Conservation (phyloP, 2,797 vertebrate species). For the Pseudochaenichthys georgianus region DNA sequence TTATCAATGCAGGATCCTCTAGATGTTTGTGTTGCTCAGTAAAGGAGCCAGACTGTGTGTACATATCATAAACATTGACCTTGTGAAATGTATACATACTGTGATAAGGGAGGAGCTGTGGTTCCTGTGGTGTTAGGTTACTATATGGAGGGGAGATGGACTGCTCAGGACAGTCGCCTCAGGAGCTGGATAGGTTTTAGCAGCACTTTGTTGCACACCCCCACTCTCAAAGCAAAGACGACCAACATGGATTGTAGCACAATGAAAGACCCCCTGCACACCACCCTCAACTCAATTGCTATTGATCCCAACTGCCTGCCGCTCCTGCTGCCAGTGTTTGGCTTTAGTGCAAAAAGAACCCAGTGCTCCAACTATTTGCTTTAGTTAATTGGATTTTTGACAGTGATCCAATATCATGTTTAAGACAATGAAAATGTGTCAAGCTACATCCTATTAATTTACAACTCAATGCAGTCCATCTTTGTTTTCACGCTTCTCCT, state of each 20-base stretch:
- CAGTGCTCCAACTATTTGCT: slow-evolving; percentile 72
- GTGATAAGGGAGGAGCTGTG: slow-evolving; percentile 75
- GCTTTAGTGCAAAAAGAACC: slow-evolving; percentile 58
- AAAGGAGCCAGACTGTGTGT: slow-evolving; percentile 55
- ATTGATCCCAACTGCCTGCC: slow-evolving; percentile 79
- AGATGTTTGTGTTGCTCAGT: slow-evolving; percentile 47
- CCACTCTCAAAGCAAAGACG: slow-evolving; percentile 71
- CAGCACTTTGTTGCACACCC: slow-evolving; percentile 68
- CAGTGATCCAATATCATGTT: slow-evolving; percentile 74
- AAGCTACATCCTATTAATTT: slow-evolving; percentile 69
- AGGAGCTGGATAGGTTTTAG: slow-evolving; percentile 78
- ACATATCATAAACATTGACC: slow-evolving; percentile 78
- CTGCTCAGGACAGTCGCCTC: slow-evolving; percentile 75
- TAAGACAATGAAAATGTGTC: slow-evolving; percentile 80
- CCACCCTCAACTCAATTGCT: slow-evolving; percentile 80
- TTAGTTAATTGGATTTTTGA: slow-evolving; percentile 79
- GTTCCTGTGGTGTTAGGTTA: slow-evolving; percentile 70
- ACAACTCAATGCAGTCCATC: slow-evolving; percentile 51
- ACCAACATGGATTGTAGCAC: slow-evolving; percentile 78
- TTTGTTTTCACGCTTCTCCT: slow-evolving; percentile 38
- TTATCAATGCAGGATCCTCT: slow-evolving; percentile 40
- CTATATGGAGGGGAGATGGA: slow-evolving; percentile 57
- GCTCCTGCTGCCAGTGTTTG: slow-evolving; percentile 66
- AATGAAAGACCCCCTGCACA: slow-evolving; percentile 72
- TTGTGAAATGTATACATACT: slow-evolving; percentile 77